Conservation (phyloP, 2,888 invertebrate genomes). For the Drosophila diplacantha region DNA sequence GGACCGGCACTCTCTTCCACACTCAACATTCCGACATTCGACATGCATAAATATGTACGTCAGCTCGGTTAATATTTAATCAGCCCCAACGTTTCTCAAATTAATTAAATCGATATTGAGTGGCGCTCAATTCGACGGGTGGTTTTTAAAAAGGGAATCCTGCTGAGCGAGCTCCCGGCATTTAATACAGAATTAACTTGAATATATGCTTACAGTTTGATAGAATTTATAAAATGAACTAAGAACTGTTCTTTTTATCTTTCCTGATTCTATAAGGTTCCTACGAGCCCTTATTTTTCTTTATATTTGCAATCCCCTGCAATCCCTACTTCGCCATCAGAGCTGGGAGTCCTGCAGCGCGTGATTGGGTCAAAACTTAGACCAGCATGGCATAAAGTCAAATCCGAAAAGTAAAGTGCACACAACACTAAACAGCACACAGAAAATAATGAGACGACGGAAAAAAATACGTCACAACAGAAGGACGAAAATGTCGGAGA, state of each 20-base stretch:
- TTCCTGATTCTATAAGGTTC: background rate
- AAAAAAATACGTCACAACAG: conserved; percentile 23
- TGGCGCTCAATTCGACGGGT: background rate
- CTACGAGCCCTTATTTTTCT: background rate
- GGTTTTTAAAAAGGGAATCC: conserved; percentile 1
- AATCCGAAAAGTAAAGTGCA: conserved; percentile 61
- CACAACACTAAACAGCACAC: conserved; percentile 19
- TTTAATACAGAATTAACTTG: too few relatives aligned
- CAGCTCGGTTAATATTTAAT: conserved; percentile 41
- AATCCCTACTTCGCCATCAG: conserved; percentile 8
- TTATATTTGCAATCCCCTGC: conserved; percentile 9
- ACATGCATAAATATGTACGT: conserved; percentile 36
- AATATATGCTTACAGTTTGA: too few relatives aligned
- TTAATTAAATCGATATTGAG: conserved; percentile 46
- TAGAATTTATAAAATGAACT: background rate
- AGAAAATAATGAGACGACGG: conserved; percentile 9
- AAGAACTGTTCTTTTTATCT: background rate
- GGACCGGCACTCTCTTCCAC: conserved; percentile 21
- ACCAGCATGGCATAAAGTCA: conserved; percentile 43
- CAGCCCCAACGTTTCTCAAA: conserved; percentile 40
- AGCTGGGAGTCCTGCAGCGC: conserved; percentile 10
- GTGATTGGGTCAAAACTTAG: conserved; percentile 19
- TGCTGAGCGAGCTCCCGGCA: background rate
- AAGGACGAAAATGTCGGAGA: conserved; percentile 27
- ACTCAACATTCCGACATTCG: conserved; percentile 28